These are phyloP conservation scores for Entomyzon cyanotis DNA, from an alignment of 2,113 vertebrate species.

Conservation along the genomic window DNA sequence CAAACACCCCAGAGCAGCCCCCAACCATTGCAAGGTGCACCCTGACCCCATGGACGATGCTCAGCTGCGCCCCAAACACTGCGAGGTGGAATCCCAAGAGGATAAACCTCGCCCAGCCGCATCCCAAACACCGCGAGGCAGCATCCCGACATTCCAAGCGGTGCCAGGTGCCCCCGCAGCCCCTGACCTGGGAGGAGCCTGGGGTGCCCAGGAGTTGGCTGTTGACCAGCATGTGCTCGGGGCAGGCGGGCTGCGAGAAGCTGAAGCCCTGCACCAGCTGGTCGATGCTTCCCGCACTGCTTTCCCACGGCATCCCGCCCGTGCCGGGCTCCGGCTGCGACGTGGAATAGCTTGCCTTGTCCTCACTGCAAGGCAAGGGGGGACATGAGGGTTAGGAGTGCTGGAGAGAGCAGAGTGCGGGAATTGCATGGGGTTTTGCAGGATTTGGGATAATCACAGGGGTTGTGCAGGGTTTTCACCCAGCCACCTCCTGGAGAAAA, in stretches of 20 bases:
- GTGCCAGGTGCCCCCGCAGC: neutral
- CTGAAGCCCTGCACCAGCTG: constrained; percentile 85
- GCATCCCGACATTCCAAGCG: neutral
- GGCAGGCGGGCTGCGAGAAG: constrained; percentile 92
- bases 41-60: rapidly evolving
- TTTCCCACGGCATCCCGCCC: constrained; percentile 78
- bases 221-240: constrained; percentile 93
- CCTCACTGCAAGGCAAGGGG: constrained; percentile 76
- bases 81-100: rapidly evolving
- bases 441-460: rapidly evolving
- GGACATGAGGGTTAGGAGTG: neutral
- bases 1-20: neutral
- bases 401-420: neutral
- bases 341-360: constrained; percentile 84
- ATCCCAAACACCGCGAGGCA: neutral
- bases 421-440: rapidly evolving
- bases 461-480: rapidly evolving
- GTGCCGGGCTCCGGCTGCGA: constrained; percentile 91
- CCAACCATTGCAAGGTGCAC: rapidly evolving
- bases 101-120: neutral
- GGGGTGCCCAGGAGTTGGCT: constrained; percentile 92
- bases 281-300: constrained; percentile 71
- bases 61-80: rapidly evolving
- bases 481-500: rapidly evolving
- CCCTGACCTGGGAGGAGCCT: constrained; percentile 89